phyloP scores from a whole-genome alignment of 2,113 vertebrate genomes.

The Anas platyrhynchos region DNA sequence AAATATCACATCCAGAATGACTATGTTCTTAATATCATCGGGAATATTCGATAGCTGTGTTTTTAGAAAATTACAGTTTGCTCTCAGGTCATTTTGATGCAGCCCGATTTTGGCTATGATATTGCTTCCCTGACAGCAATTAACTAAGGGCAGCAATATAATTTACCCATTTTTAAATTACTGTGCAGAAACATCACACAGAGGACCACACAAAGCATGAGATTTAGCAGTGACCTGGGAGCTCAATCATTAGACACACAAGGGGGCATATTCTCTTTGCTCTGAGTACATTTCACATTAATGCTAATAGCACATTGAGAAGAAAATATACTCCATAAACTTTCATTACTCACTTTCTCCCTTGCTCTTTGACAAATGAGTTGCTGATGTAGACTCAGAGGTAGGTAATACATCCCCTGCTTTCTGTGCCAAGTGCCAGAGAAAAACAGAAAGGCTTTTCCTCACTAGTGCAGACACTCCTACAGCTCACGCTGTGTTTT shows the following conservation, averaged over 20 bases:
- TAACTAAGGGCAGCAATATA: background rate
- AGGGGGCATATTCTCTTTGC: background rate
- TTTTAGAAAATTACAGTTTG: background rate
- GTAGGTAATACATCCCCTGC: background rate
- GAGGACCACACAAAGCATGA: background rate
- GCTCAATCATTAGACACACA: background rate
- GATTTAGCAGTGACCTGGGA: background rate
- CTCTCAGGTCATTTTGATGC: background rate
- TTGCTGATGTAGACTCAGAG: background rate
- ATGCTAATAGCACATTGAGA: background rate
- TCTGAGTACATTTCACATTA: background rate
- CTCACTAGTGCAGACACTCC: no score
- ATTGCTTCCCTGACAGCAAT: background rate
- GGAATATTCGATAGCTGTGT: background rate
- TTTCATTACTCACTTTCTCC: background rate
- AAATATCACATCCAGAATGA: background rate
- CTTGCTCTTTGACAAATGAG: background rate
- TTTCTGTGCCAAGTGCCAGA: background rate
- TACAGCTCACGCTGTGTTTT: background rate
- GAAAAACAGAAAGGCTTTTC: background rate
- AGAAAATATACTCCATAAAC: background rate
- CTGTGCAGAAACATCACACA: background rate
- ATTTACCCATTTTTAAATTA: background rate
- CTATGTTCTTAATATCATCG: background rate
- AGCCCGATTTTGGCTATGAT: background rate